Evolutionary conservation across 2,113 vertebrate genomes (phyloP).

Genomic region (Nothocercus nigrocapillus): DNA sequence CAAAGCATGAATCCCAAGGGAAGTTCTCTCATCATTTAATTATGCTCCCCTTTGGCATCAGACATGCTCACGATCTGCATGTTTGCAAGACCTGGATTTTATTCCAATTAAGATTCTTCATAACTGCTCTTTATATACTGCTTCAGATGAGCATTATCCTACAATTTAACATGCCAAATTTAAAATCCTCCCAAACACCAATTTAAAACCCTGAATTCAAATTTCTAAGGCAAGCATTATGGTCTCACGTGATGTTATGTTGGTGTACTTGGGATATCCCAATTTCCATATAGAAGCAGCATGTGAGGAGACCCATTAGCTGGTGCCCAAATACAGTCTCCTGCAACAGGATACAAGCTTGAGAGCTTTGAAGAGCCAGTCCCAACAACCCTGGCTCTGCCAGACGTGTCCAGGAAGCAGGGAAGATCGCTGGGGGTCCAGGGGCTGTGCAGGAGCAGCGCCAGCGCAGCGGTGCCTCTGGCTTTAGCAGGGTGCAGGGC

Average conservation of each 20-base stretch:
- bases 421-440: neutral
- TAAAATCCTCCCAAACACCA: too few species aligned
- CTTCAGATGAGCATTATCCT: neutral
- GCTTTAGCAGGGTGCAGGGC: neutral
- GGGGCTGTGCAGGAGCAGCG: neutral
- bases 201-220: neutral
- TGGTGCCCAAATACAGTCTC: neutral
- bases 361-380: neutral
- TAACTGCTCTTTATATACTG: neutral
- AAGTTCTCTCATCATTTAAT: neutral
- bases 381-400: neutral
- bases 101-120: neutral
- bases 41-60: neutral
- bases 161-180: neutral
- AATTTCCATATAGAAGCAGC: neutral
- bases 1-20: neutral
- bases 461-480: neutral
- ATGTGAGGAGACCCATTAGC: neutral
- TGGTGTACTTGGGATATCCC: neutral
- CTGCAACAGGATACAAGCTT: neutral
- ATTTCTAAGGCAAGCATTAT: neutral
- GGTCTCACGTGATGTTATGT: neutral
- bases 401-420: neutral
- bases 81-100: neutral
- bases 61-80: neutral